Conservation (phyloP, 2,113 vertebrate species). For the Tonatia bakeri region DNA sequence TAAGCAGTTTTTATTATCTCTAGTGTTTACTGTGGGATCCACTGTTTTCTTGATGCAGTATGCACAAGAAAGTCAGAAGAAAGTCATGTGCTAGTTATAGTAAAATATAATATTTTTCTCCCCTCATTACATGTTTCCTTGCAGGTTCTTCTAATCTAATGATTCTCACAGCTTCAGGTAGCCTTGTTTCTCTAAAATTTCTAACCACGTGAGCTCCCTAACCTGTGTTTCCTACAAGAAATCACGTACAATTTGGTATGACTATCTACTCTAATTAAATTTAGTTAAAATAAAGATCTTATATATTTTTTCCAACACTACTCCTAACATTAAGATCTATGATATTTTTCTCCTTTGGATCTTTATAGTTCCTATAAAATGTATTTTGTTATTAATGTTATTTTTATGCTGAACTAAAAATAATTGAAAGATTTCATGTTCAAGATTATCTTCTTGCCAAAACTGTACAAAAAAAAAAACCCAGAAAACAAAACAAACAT, state of each 20-base stretch:
- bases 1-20: not conserved
- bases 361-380: not conserved
- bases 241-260: not conserved
- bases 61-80: slow-evolving; percentile 1
- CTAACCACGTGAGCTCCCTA: not conserved
- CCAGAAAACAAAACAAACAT: not conserved
- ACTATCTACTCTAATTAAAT: not conserved
- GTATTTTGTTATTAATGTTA: not conserved
- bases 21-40: not conserved
- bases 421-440: not conserved
- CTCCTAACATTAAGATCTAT: not conserved
- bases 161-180: not conserved
- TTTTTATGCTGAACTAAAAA: not conserved
- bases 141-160: not conserved
- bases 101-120: slow-evolving; percentile 4
- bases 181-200: not conserved
- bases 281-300: not conserved
- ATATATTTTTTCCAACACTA: not conserved
- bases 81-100: not conserved
- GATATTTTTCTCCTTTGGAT: not conserved
- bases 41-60: not conserved
- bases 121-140: not conserved
- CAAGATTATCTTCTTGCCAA: not conserved
- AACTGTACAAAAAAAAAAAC: not conserved
- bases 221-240: not conserved